A percentile compares a stretch with the other conserved stretches of the same genome.
phyloP scores from a whole-genome alignment of 2,888 invertebrate genomes.

The Cynaeus angustus region DNA sequence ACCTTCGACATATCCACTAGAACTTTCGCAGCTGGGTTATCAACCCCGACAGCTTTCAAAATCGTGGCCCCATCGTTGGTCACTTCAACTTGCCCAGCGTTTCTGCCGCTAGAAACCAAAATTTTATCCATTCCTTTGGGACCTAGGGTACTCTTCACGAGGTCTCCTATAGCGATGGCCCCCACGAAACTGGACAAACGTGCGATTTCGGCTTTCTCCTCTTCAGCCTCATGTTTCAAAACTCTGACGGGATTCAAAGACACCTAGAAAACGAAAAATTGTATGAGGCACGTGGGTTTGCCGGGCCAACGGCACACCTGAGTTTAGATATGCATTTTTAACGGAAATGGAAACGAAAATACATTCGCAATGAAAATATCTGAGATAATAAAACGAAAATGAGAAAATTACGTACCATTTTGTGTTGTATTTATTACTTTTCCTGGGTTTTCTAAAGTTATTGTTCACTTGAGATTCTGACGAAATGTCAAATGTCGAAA shows the following conservation, averaged over 20 bases:
- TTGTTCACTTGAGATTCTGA: not conserved
- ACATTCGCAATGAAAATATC: too few relatives aligned
- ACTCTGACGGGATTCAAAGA: constrained; percentile 95
- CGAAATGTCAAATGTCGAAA: not conserved
- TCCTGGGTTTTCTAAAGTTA: too few relatives aligned
- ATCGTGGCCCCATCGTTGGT: constrained; percentile 99
- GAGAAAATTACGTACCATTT: too few relatives aligned
- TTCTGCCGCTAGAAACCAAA: constrained; percentile 85
- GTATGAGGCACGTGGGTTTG: constrained; percentile 58
- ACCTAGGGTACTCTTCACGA: constrained; percentile 98
- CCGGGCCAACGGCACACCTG: constrained; percentile 62
- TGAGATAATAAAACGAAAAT: too few relatives aligned
- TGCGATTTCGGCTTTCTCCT: constrained; percentile 98
- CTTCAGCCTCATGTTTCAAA: constrained; percentile 96
- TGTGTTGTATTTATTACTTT: too few relatives aligned
- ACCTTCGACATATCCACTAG: constrained; percentile 99
- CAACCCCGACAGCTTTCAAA: constrained; percentile 95
- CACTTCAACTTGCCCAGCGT: constrained; percentile 90
- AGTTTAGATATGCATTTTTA: constrained; percentile 43
- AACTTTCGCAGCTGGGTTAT: constrained; percentile 99
- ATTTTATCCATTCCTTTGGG: constrained; percentile 99
- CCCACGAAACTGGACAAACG: constrained; percentile 98
- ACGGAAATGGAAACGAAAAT: too few relatives aligned
- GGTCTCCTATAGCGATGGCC: constrained; percentile 98
- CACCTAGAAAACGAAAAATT: constrained; percentile 73